phyloP scores from a whole-genome alignment of 35 echinoderm and acorn worm genomes.

The Apostichopus californicus region DNA sequence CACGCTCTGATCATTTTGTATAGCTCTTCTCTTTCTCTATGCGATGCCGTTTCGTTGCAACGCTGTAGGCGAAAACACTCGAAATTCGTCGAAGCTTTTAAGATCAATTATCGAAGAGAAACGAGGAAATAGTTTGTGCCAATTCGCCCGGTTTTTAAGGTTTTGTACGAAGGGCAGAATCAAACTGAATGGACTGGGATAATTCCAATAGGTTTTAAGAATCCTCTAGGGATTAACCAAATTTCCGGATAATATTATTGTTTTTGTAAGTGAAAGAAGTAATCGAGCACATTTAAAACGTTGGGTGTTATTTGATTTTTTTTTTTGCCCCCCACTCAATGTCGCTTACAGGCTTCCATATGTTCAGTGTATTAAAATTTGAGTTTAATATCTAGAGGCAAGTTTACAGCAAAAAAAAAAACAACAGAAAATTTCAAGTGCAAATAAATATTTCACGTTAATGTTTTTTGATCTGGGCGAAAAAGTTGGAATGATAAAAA shows the following conservation, averaged over 20 bases:
- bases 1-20: too few species aligned
- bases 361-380: not conserved
- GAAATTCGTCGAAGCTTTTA: not conserved
- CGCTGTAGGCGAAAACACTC: constrained; percentile 7
- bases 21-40: not conserved
- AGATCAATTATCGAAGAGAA: not conserved
- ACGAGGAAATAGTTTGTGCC: not conserved
- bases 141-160: not conserved
- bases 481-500: not conserved
- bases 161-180: not conserved
- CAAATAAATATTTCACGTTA: not conserved
- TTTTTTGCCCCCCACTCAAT: not conserved
- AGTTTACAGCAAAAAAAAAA: not conserved
- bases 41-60: not conserved
- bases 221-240: constrained; percentile 10
- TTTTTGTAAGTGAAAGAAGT: constrained; percentile 4
- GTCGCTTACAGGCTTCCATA: constrained; percentile 3
- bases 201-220: not conserved
- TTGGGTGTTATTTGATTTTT: not conserved
- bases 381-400: not conserved
- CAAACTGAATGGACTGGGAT: constrained; percentile 1
- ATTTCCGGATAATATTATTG: constrained; percentile 7
- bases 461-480: not conserved
- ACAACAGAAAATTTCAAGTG: not conserved
- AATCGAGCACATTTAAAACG: not conserved